phyloP scores from a whole-genome alignment of 2,888 invertebrate species.

The Leptinotarsa rubiginosa region DNA sequence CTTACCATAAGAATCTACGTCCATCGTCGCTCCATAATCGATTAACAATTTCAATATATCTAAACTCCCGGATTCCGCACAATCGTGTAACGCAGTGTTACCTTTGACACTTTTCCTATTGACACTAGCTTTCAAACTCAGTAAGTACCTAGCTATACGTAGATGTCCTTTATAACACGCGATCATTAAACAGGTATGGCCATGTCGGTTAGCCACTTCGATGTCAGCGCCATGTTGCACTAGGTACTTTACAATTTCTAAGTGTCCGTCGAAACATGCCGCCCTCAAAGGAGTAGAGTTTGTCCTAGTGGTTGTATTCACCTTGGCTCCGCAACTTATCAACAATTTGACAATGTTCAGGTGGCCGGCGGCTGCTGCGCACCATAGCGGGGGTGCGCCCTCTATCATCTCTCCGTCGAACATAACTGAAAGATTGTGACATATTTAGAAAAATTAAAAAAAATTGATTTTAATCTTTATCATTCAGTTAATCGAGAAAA shows the following conservation, averaged over 20 bases:
- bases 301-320: slow-evolving; percentile 94
- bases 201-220: slow-evolving; percentile 78
- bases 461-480: too few species aligned
- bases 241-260: slow-evolving; percentile 93
- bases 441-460: background rate
- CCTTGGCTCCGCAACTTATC: slow-evolving; percentile 86
- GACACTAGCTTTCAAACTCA: slow-evolving; percentile 88
- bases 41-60: slow-evolving; percentile 92
- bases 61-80: slow-evolving; percentile 94
- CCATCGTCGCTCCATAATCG: slow-evolving; percentile 90
- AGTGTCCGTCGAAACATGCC: slow-evolving; percentile 96
- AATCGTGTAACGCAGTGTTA: slow-evolving; percentile 98
- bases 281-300: slow-evolving; percentile 95
- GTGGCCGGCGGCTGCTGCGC: slow-evolving; percentile 97
- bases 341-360: slow-evolving; percentile 86
- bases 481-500: too few species aligned
- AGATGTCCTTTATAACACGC: slow-evolving; percentile 96
- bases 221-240: slow-evolving; percentile 94
- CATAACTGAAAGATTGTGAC: slow-evolving; percentile 75
- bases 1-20: slow-evolving; percentile 91
- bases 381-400: slow-evolving; percentile 96
- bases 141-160: slow-evolving; percentile 88
- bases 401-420: slow-evolving; percentile 98
- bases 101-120: slow-evolving; percentile 93
- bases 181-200: slow-evolving; percentile 98